A percentile compares a stretch with the other conserved stretches of the same genome.
Evolutionary conservation across 2,113 vertebrate genomes (phyloP).

Genomic region (Malurus melanocephalus): DNA sequence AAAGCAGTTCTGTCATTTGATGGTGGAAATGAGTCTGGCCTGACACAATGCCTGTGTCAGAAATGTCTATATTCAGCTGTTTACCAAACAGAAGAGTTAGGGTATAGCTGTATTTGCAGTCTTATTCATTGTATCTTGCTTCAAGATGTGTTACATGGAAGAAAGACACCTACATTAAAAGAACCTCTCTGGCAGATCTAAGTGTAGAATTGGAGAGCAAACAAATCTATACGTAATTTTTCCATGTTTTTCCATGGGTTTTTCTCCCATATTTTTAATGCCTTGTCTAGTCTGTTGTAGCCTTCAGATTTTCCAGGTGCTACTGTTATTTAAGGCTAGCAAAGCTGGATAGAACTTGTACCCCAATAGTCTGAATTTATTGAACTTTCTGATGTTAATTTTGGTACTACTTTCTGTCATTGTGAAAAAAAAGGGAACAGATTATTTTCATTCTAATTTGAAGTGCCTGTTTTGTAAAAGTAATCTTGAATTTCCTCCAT

Average conservation of each 20-base stretch:
- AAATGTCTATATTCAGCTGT: background rate
- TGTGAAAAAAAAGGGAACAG: background rate
- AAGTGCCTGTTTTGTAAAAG: conserved; percentile 12
- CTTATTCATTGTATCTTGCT: background rate
- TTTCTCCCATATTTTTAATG: background rate
- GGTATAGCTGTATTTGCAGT: background rate
- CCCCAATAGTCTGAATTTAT: background rate
- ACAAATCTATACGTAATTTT: background rate
- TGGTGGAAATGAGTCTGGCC: background rate
- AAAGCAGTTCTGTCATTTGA: background rate
- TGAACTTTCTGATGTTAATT: background rate
- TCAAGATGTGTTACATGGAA: background rate
- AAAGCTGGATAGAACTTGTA: background rate
- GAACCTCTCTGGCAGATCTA: background rate
- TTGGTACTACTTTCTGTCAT: background rate
- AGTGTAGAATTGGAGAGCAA: background rate
- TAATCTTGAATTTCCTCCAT: background rate
- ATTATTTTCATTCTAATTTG: background rate
- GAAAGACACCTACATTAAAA: background rate
- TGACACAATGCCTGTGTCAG: background rate
- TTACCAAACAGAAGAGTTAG: background rate
- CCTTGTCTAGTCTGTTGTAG: background rate
- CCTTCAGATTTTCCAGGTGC: conserved; percentile 1
- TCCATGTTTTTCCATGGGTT: background rate
- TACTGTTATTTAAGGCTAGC: background rate